Evolutionary conservation across 2,797 vertebrate genomes (phyloP), one percentile per base, ranked within the genome.

Genomic region (Poliocrania exsul): DNA sequence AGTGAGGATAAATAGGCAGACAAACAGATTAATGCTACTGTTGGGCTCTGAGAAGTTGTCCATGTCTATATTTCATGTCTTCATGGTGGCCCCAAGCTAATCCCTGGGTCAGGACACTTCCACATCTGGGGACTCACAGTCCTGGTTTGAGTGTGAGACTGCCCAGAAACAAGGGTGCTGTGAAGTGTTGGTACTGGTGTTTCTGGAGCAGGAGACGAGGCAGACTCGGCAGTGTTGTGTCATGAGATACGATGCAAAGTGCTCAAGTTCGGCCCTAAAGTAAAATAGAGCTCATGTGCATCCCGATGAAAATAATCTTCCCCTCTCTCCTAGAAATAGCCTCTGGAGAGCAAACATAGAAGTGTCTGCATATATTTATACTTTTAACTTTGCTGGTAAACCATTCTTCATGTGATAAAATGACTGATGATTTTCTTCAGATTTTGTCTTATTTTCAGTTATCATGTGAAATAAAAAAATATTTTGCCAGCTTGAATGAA

Each of bases 401-500:
- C 29, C 8, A 6, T 75, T 66, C 15, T 69, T 64, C 8, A 8
- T 49, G 28, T 33, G 40, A 6, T 65, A 77, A 87, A 86, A 92
- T 58, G n/a, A 25, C 38, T 51, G 33, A 93, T 62, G 64, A 53
- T 88, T 90, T 26, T 31, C 72, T 70, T 95, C 73, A 93, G 35
- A 40, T 70, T 91, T 90, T 87, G 33, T 33, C 28, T 86, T 25
- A 72, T 72, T 94, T 93, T 84, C 58, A 80, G 53, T 70, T 62
- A 89, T 64, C 10, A 13, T 53, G 53, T 69, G 46, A 57, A 71
- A 94, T 46, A 47, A 92, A 85, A 89, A 81, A 92, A 85, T 90
- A 95, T 88, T 95, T 96, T 91, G 44, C 29, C 88, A 96, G 61
- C 79, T 96, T 97, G 90, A 95, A 87, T 62, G n/a, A 89, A 88